Evolutionary conservation across 2,113 vertebrate species (phyloP).

Genomic region (Aptenodytes patagonicus): DNA sequence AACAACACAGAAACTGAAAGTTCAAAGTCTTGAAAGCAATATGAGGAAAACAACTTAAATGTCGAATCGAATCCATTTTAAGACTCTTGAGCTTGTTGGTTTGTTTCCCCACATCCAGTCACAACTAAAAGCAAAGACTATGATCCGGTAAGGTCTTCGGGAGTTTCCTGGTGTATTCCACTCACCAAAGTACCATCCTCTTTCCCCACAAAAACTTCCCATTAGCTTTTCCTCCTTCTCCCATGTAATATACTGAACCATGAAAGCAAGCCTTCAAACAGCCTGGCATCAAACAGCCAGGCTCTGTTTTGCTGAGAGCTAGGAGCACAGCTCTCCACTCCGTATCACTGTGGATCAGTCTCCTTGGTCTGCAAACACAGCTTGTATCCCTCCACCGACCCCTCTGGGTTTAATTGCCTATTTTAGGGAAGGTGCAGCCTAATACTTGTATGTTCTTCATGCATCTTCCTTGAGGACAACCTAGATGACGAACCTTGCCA

Average conservation of each 20-base stretch:
- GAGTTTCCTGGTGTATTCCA: neutral
- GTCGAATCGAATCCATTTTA: neutral
- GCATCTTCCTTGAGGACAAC: neutral
- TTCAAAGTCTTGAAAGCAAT: neutral
- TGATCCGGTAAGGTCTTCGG: neutral
- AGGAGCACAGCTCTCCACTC: neutral
- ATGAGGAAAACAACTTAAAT: neutral
- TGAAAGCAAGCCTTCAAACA: neutral
- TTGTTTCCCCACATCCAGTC: neutral
- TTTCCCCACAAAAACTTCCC: neutral
- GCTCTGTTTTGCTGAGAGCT: neutral
- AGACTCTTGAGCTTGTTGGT: neutral
- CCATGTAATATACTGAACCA: neutral
- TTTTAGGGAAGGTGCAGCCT: neutral
- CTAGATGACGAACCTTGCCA: neutral
- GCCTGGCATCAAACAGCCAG: neutral
- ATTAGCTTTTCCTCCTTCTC: neutral
- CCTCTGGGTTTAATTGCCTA: neutral
- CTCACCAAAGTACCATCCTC: neutral
- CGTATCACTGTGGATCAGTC: neutral
- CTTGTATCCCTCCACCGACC: neutral
- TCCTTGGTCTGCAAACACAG: neutral
- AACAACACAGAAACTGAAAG: neutral
- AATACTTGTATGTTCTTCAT: neutral
- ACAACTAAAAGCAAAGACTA: neutral